Evolutionary conservation across 2,888 invertebrate genomes (phyloP), one percentile per base, ranked within the genome.

Genomic region (Trichogramma evanescens): DNA sequence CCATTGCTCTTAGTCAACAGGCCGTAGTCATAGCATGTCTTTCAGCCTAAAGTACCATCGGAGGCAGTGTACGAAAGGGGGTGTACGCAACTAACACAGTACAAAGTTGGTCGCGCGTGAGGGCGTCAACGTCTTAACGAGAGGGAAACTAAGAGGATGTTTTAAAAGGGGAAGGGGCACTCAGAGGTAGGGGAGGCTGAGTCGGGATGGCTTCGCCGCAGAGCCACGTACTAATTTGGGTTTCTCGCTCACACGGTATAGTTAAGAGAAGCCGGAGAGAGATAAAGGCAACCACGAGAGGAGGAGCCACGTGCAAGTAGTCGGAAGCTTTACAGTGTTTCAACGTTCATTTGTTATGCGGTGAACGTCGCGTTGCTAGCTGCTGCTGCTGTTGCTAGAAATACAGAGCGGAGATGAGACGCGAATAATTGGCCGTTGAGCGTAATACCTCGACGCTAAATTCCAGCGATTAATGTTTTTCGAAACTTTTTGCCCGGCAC

Each of bases 111-210:
- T 56, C 41, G 49, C 55, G 38, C 50, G 59, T 67, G 64, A 62
- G 67, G 66, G 68, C 68, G 69, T 67, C 68, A 66, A 68, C 69
- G 69, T 68, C 68, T 72, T 70, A 71, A 71, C 68, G 69, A 71
- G 70, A 66, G 61, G 52, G 65, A 56, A 54, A 54, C 58, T 13
- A 59, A 53, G 45, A 9, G 57, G 61, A 63, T 61, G 62, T 55
- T 51, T 64, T 61, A 63, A 60, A 63, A 67, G 62, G 59, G 56
- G 61, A 62, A 44, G 45, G 42, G 42, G 40, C 38, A 57, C 44
- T 50, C 42, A 54, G 38, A 50, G 42, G 26, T 49, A 51, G 46
- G 54, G 45, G 56, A 38, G 56, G 52, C n/a, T 13, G 56, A 50
- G 54, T 10, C 50, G 13, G 6, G 45, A 45, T 42, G 10, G 48